These are phyloP conservation scores for Octodonta nipae DNA, from an alignment of 2,888 invertebrate genomes.

Conservation along the genomic window DNA sequence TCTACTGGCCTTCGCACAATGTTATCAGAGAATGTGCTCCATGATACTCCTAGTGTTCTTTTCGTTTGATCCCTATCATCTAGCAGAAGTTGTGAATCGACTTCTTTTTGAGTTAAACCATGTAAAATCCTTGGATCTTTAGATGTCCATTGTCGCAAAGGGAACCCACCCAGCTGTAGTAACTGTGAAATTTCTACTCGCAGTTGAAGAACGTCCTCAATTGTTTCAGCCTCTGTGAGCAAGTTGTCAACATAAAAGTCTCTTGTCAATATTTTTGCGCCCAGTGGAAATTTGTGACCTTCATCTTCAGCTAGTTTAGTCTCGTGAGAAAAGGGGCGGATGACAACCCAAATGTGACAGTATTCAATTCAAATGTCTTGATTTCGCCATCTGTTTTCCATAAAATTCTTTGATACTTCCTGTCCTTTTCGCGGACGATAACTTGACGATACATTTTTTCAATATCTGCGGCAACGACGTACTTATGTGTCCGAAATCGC, in stretches of 20 bases:
- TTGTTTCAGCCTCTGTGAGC: background rate
- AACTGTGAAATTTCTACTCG: background rate
- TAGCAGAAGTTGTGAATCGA: background rate
- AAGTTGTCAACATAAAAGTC: constrained; percentile 1
- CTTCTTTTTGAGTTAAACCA: constrained; percentile 12
- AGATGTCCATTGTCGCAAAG: background rate
- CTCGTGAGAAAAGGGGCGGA: background rate
- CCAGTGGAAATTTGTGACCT: background rate
- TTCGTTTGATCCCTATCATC: too few species aligned
- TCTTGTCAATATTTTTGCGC: background rate
- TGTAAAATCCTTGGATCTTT: background rate
- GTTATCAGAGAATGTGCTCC: too few species aligned
- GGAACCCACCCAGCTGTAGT: background rate
- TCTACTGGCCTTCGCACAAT: too few species aligned
- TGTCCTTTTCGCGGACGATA: constrained; percentile 6
- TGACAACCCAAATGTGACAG: background rate
- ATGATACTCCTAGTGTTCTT: too few species aligned
- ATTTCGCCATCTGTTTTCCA: constrained; percentile 11
- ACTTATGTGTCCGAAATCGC: constrained; percentile 14
- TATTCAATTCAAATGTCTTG: constrained; percentile 6
- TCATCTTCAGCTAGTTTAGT: background rate
- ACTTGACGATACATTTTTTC: constrained; percentile 18
- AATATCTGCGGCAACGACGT: constrained; percentile 17
- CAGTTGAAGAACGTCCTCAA: background rate
- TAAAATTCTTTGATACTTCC: constrained; percentile 8